Evolutionary conservation across 1,140 invertebrate species (phyloP), one percentile per base, ranked within the genome.

Genomic region (Ruditapes philippinarum): DNA sequence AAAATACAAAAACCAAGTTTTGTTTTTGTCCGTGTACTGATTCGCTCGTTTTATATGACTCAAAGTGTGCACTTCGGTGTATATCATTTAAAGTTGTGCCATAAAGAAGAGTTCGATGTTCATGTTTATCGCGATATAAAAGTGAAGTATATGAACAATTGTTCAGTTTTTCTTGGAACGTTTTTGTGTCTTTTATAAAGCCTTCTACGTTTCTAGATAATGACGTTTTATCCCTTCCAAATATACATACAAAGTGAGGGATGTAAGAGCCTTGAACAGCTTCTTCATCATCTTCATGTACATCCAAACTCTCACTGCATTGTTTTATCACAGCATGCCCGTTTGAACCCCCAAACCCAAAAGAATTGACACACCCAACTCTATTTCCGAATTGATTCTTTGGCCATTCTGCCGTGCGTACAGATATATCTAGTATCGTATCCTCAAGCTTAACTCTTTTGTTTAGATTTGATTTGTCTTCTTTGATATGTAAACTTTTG

Each of bases 341-440:
- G 57, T 93, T 93, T 31, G 92, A 91, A 25, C 92, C 92, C 7
- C 92, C 92, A 89, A 92, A 93, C 11, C 92, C 91, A 89, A 93
- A 93, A n/a, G 68, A 90, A 60, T 93, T 93, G 12, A 91, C 82
- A 81, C 88, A 91, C 28, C 86, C 89, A 38, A 91, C 28, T 70
- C 89, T 22, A 1, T 45, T 42, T 31, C 49, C 60, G 11, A 49
- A 28, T 0, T n/a, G 0, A 3, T n/a, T 22, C 22, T 2, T n/a
- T 31, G 36, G 1, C 92, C 92, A 92, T 3, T 70, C 1, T 12
- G 33, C 5, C 36, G 49, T 17, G 1, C 49, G 7, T 31, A 60
- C 78, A 36, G 86, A 51, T 7, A 93, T 88, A 22, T 33, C 38
- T 14, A 93, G 57, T 45, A 62, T 40, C 57, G 42, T 73, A 7